Evolutionary conservation across 2,888 invertebrate species (phyloP).

Genomic region (Idaea dimidiata): DNA sequence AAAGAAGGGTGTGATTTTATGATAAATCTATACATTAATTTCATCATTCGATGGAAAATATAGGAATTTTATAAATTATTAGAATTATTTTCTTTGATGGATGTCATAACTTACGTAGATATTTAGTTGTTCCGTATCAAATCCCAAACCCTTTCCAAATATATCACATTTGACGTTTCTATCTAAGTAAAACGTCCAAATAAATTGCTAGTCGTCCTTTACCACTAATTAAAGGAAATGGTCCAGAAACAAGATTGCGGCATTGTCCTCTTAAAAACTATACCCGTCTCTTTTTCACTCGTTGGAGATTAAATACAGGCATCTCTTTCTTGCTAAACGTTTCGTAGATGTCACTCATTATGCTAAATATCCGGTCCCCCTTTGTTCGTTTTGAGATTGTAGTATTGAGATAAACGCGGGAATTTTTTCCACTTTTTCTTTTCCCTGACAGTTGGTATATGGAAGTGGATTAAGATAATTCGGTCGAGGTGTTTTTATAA

Average conservation of each 20-base stretch:
- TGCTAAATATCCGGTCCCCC: constrained; percentile 75
- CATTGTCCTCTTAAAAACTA: constrained; percentile 72
- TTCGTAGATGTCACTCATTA: constrained; percentile 77
- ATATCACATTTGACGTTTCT: constrained; percentile 48
- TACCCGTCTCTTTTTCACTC: constrained; percentile 39
- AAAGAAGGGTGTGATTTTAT: no score
- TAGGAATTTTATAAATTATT: no score
- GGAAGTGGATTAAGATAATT: constrained; percentile 76
- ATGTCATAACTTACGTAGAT: neutral
- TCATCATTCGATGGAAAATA: no score
- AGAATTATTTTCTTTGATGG: no score
- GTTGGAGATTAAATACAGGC: constrained; percentile 14
- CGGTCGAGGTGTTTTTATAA: constrained; percentile 59
- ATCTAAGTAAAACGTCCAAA: constrained; percentile 64
- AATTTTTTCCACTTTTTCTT: constrained; percentile 50
- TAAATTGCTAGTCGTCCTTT: constrained; percentile 71
- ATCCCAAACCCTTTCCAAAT: constrained; percentile 37
- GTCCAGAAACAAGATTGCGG: constrained; percentile 82
- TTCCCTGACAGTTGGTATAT: constrained; percentile 78
- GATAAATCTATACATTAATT: no score
- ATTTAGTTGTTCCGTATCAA: constrained; percentile 25
- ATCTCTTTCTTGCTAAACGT: constrained; percentile 66
- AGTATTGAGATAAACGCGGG: constrained; percentile 47
- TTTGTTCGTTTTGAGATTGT: constrained; percentile 66
- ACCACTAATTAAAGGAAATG: constrained; percentile 81